phyloP scores from a whole-genome alignment of 2,888 invertebrate species.

The Hybos culiciformis region DNA sequence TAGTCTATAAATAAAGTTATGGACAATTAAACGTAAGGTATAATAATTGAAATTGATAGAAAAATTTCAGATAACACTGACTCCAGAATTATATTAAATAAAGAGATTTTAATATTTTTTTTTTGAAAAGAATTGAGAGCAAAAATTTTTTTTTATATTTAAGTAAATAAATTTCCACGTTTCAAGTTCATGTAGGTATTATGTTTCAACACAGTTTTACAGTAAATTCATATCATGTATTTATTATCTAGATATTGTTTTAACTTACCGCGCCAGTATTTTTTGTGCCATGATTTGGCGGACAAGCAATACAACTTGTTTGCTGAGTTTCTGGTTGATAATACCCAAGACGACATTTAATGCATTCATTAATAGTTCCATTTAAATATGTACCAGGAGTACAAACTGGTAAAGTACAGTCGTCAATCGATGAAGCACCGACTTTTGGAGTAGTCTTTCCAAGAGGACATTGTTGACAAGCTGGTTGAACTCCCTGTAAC shows the following conservation, averaged over 20 bases:
- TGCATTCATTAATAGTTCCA: constrained; percentile 70
- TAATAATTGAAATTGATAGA: no score
- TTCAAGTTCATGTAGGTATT: no score
- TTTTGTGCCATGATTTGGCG: constrained; percentile 81
- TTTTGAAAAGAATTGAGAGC: no score
- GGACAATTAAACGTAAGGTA: no score
- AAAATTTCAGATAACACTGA: no score
- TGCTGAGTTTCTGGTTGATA: constrained; percentile 85
- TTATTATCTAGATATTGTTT: neutral
- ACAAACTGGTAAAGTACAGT: constrained; percentile 86
- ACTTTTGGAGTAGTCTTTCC: constrained; percentile 80
- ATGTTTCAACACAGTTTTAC: no score
- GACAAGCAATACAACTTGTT: constrained; percentile 72
- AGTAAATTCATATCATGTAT: no score
- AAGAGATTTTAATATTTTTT: no score
- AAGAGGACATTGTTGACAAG: constrained; percentile 75
- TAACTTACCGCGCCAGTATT: constrained; percentile 61
- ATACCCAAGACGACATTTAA: constrained; percentile 76
- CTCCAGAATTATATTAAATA: no score
- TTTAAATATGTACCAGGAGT: constrained; percentile 73
- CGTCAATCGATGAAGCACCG: constrained; percentile 72
- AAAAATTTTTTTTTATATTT: no score
- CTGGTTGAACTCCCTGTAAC: constrained; percentile 72
- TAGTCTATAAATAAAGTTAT: constrained; percentile 41
- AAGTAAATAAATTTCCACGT: no score